phyloP scores from a whole-genome alignment of 2,113 vertebrate species.

The Tauraco erythrolophus region DNA sequence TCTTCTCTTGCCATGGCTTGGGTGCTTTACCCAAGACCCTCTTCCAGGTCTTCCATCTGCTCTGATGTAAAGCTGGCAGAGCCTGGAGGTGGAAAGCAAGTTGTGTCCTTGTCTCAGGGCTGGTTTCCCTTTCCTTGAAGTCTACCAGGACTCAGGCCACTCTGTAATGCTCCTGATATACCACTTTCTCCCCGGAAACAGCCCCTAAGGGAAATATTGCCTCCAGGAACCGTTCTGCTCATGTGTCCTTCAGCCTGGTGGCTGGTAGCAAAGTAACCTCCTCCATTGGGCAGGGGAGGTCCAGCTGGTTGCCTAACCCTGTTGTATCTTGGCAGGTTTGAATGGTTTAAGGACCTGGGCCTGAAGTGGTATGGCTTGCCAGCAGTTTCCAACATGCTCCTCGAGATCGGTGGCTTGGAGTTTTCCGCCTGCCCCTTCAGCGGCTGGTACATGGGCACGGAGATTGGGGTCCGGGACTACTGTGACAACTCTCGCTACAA shows the following conservation, averaged over 20 bases:
- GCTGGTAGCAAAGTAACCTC: background rate
- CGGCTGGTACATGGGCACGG: slow-evolving; percentile 99
- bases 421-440: slow-evolving; percentile 96
- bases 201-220: background rate
- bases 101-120: background rate
- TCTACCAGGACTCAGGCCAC: background rate
- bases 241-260: background rate
- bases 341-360: slow-evolving; percentile 93
- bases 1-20: rapidly evolving
- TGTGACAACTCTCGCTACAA: slow-evolving; percentile 96
- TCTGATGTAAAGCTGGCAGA: background rate
- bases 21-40: background rate
- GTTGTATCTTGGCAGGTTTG: slow-evolving; percentile 77
- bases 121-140: background rate
- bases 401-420: slow-evolving; percentile 94
- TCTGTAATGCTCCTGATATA: background rate
- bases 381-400: slow-evolving; percentile 94
- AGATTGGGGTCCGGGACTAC: slow-evolving; percentile 97
- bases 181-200: background rate
- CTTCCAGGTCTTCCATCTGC: background rate
- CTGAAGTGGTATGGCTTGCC: slow-evolving; percentile 96
- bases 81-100: background rate
- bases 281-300: background rate
- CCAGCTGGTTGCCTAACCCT: background rate
- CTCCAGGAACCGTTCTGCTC: background rate